phyloP scores from a whole-genome alignment of 2,113 vertebrate genomes.

The Bubo blakistoni region DNA sequence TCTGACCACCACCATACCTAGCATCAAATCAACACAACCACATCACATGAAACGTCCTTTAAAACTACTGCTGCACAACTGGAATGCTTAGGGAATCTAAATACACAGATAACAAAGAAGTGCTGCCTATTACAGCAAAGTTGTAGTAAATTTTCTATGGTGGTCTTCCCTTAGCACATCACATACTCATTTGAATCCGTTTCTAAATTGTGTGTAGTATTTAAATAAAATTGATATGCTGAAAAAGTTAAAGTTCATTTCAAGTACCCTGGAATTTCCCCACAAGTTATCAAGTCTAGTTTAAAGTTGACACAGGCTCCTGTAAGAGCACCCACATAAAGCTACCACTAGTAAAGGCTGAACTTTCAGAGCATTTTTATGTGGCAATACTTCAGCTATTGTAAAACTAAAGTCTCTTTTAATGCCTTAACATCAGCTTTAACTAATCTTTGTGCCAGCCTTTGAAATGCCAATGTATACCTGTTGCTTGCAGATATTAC shows the following conservation, averaged over 20 bases:
- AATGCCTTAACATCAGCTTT: background rate
- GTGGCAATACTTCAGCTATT: background rate
- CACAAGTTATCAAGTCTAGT: background rate
- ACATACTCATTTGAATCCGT: background rate
- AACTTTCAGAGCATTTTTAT: background rate
- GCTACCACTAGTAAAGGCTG: background rate
- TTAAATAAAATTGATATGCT: background rate
- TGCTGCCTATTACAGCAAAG: background rate
- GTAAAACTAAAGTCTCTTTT: background rate
- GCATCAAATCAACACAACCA: background rate
- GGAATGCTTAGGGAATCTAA: background rate
- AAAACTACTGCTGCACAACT: background rate
- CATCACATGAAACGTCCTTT: background rate
- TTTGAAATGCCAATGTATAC: background rate
- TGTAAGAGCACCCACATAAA: background rate
- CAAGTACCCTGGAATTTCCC: background rate
- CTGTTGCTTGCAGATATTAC: conserved; percentile 7
- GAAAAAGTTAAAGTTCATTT: background rate
- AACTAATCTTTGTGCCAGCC: background rate
- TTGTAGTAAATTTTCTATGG: background rate
- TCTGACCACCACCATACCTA: background rate
- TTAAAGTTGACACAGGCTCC: background rate
- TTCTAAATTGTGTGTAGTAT: background rate
- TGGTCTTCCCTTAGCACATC: background rate
- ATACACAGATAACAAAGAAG: background rate